Conservation (phyloP, 2,113 vertebrate genomes). For the Actenoides hombroni region DNA sequence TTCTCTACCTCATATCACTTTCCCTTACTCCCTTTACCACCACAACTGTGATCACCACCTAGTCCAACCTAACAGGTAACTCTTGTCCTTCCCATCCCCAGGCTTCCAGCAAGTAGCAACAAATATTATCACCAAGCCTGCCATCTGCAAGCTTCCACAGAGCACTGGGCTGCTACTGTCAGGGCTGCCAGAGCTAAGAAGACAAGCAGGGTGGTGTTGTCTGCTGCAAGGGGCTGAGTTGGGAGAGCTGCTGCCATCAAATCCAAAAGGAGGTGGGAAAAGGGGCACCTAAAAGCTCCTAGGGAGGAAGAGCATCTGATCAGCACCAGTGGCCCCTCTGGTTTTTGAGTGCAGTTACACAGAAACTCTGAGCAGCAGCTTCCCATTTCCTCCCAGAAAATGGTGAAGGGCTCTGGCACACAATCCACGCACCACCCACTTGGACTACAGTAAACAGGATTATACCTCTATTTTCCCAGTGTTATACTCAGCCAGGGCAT, state of each 20-base stretch:
- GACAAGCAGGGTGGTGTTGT: not conserved
- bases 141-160: not conserved
- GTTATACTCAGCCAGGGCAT: not conserved
- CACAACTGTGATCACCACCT: not conserved
- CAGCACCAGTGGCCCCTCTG: not conserved
- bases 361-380: not conserved
- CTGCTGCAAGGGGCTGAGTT: not conserved
- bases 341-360: not conserved
- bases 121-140: not conserved
- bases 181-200: not conserved
- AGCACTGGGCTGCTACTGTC: not conserved
- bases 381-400: not conserved
- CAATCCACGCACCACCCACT: not conserved
- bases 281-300: not conserved
- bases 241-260: not conserved
- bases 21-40: not conserved
- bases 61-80: not conserved
- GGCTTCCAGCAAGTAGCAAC: not conserved
- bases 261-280: not conserved
- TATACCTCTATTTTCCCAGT: not conserved
- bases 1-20: not conserved
- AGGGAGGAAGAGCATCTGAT: not conserved
- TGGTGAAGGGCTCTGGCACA: not conserved
- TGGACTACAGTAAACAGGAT: not conserved
- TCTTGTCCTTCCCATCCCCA: not conserved